phyloP scores from a whole-genome alignment of 35 echinoderm and acorn worm genomes.

The Patiria miniata region DNA sequence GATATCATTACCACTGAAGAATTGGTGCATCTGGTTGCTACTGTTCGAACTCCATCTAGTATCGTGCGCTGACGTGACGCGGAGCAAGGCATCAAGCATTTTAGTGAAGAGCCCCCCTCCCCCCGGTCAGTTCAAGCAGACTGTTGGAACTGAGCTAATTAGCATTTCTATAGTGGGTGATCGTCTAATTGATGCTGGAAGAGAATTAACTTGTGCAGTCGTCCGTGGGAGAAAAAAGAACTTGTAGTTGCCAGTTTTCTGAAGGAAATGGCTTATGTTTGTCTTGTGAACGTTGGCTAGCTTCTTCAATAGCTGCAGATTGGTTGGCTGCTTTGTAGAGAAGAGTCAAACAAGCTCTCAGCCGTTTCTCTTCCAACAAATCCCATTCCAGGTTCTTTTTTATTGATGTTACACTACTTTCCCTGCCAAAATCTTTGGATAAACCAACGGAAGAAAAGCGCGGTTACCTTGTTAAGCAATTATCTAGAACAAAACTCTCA shows the following conservation, averaged over 20 bases:
- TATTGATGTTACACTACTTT: not conserved
- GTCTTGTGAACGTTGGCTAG: not conserved
- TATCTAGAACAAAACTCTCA: too few species aligned
- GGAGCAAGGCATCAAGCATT: constrained; percentile 27
- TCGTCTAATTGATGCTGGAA: not conserved
- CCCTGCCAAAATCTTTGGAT: constrained; percentile 13
- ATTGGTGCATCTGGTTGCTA: constrained; percentile 23
- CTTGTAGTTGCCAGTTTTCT: constrained; percentile 6
- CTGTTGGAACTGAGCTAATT: not conserved
- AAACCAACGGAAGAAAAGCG: too few species aligned
- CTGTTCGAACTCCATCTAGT: not conserved
- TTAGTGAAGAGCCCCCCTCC: not conserved
- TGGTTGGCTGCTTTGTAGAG: constrained; percentile 1
- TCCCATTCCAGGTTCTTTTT: constrained; percentile 1
- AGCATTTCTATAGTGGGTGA: not conserved
- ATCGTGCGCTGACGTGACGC: constrained; percentile 7
- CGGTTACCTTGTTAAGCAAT: too few species aligned
- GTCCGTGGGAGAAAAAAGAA: not conserved
- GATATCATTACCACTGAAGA: too few species aligned
- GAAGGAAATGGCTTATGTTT: not conserved
- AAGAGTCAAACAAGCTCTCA: not conserved
- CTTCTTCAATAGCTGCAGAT: constrained; percentile 5
- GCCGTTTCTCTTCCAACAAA: not conserved
- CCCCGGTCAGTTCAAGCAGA: not conserved
- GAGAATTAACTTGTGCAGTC: constrained; percentile 13